These are phyloP conservation scores for Fragum whitleyi DNA, from an alignment of 2,888 invertebrate species.

Conservation along the genomic window DNA sequence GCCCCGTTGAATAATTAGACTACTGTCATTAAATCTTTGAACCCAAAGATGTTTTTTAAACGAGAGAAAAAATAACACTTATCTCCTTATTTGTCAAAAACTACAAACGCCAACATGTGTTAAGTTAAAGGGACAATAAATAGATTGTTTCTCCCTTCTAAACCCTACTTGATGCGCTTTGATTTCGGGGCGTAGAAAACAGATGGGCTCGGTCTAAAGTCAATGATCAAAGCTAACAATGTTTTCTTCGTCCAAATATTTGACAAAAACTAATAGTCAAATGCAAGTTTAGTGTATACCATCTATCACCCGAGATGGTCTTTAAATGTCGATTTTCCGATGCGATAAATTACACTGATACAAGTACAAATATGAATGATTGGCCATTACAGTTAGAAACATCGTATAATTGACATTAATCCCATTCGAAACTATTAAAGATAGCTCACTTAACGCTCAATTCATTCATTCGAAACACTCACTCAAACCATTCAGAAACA, in stretches of 20 bases:
- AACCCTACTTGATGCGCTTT: conserved; percentile 1
- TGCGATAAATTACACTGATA: background rate
- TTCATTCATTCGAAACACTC: no score
- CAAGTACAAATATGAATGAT: conserved; percentile 4
- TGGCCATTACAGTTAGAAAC: background rate
- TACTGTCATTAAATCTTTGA: no score
- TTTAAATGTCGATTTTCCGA: conserved; percentile 1
- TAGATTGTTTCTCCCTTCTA: background rate
- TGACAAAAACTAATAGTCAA: background rate
- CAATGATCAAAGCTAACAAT: conserved; percentile 11
- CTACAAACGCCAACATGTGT: no score
- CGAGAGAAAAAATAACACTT: no score
- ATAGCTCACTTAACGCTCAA: no score
- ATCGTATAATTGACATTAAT: no score
- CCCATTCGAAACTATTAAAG: no score
- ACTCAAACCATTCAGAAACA: no score
- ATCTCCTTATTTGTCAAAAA: no score
- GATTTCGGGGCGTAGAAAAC: conserved; percentile 19
- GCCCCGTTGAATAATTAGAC: no score
- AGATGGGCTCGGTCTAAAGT: conserved; percentile 20
- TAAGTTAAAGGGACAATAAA: no score
- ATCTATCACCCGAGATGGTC: background rate
- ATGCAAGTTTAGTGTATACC: background rate
- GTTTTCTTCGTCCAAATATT: conserved; percentile 1
- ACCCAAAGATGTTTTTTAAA: no score